Evolutionary conservation across 2,113 vertebrate genomes (phyloP).

Genomic region (Silurus glanis): DNA sequence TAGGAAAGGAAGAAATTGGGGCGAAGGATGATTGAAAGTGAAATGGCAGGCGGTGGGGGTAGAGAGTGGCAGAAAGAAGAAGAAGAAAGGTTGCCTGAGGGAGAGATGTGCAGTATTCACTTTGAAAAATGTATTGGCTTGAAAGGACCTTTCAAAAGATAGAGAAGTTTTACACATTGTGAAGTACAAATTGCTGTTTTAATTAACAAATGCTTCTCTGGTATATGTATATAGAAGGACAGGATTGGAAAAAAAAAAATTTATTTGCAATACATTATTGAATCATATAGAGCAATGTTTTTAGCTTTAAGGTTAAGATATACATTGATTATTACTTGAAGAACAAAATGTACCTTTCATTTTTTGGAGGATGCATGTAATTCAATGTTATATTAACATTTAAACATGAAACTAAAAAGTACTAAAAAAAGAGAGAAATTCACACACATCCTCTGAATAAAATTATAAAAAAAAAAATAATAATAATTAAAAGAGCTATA

Average conservation of each 20-base stretch:
- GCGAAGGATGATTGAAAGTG: too few species aligned
- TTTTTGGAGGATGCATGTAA: neutral
- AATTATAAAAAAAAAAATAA: neutral
- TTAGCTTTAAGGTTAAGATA: neutral
- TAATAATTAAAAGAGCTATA: neutral
- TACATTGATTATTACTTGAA: neutral
- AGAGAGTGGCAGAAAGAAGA: constrained; percentile 2
- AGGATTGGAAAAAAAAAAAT: neutral
- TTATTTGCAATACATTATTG: neutral
- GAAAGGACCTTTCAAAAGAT: neutral
- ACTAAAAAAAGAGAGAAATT: neutral
- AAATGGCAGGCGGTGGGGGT: neutral
- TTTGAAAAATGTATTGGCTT: neutral
- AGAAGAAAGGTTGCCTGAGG: neutral
- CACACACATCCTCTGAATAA: neutral
- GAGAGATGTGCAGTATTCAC: neutral
- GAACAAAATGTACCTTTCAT: neutral
- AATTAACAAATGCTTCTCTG: neutral
- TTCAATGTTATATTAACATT: neutral
- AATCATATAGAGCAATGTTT: neutral
- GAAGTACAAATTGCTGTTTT: neutral
- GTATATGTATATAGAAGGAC: neutral
- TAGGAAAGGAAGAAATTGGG: too few species aligned
- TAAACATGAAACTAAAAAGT: neutral
- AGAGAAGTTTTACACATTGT: neutral